A percentile compares a stretch with the other conserved stretches of the same genome.
These are phyloP conservation scores for Lepidocyrtinus sp. DNA, from an alignment of 2,888 invertebrate genomes.

Conservation along the genomic window DNA sequence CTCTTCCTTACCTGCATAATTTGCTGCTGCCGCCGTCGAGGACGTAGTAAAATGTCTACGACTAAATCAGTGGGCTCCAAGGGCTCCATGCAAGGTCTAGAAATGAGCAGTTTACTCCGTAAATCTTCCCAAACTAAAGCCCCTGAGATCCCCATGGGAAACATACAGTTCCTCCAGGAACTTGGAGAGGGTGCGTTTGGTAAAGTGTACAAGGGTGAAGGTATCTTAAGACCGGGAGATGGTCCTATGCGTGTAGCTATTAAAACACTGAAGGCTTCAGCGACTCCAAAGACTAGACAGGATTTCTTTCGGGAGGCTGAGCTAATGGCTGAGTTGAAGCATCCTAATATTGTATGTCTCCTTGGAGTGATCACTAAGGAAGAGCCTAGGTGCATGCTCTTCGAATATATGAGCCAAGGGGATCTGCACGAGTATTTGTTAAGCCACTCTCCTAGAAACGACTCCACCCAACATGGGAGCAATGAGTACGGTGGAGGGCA, in stretches of 20 bases:
- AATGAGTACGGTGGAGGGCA: constrained; percentile 78
- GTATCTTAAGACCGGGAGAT: constrained; percentile 76
- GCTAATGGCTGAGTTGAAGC: constrained; percentile 92
- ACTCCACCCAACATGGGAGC: constrained; percentile 74
- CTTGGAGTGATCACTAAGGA: constrained; percentile 92
- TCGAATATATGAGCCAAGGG: constrained; percentile 97
- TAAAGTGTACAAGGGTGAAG: constrained; percentile 95
- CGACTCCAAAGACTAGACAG: constrained; percentile 84
- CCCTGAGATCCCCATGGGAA: constrained; percentile 88
- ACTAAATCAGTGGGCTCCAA: constrained; percentile 61
- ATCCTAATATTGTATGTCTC: constrained; percentile 96
- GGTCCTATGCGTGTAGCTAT: constrained; percentile 89
- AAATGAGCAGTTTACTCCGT: constrained; percentile 85
- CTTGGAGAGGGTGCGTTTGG: constrained; percentile 98
- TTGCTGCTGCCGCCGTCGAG: constrained; percentile 79
- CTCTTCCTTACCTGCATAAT: constrained; percentile 76
- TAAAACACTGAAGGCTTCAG: constrained; percentile 94
- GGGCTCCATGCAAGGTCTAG: constrained; percentile 76
- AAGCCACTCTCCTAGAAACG: constrained; percentile 84
- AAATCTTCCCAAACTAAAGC: constrained; percentile 77
- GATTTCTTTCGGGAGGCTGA: constrained; percentile 96
- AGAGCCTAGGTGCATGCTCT: constrained; percentile 94
- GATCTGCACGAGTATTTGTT: constrained; percentile 97
- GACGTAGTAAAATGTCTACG: constrained; percentile 71
- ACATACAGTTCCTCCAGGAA: constrained; percentile 90